Conservation (phyloP, 1,140 invertebrate species). For the Magallana ariakensis region DNA sequence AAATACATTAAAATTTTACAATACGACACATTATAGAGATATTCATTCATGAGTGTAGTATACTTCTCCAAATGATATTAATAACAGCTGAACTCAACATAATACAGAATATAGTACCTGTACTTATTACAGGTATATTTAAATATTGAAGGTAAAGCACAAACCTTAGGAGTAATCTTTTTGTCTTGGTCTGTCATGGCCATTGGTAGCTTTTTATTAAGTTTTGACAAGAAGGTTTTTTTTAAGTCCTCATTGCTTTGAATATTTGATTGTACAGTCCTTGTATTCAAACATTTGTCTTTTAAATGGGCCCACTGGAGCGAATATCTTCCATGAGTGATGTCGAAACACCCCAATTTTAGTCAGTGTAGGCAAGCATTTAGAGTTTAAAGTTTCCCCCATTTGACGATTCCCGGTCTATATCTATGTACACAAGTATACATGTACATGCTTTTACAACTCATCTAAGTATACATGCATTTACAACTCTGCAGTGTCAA, state of each 20-base stretch:
- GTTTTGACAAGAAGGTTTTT: neutral
- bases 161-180: neutral
- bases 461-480: too few species aligned
- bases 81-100: too few species aligned
- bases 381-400: neutral
- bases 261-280: neutral
- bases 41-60: too few species aligned
- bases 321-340: neutral
- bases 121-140: too few species aligned
- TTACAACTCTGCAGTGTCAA: too few species aligned
- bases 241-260: neutral
- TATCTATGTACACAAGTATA: too few species aligned
- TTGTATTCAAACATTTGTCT: neutral
- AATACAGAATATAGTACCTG: too few species aligned
- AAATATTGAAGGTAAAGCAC: neutral
- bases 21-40: too few species aligned
- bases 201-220: neutral
- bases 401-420: neutral
- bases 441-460: too few species aligned
- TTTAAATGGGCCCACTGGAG: slow-evolving; percentile 8
- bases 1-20: too few species aligned
- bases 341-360: slow-evolving; percentile 6
- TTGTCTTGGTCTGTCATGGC: slow-evolving; percentile 14
- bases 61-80: too few species aligned
- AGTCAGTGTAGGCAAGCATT: neutral